phyloP scores from a whole-genome alignment of 2,113 vertebrate genomes.

The Indri indri region DNA sequence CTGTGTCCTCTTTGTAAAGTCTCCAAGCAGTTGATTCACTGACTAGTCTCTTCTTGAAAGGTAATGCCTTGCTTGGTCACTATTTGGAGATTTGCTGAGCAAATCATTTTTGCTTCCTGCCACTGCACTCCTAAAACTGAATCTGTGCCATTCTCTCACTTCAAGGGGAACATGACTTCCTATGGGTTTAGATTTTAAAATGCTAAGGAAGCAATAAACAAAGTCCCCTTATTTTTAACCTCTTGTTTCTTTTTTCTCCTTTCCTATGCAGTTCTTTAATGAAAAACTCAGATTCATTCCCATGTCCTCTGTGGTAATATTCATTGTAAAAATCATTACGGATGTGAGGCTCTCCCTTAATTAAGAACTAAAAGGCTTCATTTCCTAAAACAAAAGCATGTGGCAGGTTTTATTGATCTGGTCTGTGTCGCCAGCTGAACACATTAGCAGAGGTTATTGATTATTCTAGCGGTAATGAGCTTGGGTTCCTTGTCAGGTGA shows the following conservation, averaged over 20 bases:
- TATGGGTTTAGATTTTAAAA: not conserved
- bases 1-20: not conserved
- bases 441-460: constrained; percentile 87
- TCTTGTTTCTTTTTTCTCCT: not conserved
- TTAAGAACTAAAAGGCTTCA: constrained; percentile 89
- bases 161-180: not conserved
- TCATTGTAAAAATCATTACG: constrained; percentile 84
- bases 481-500: constrained; percentile 81
- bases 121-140: not conserved
- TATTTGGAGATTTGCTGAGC: not conserved
- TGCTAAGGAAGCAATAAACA: constrained; percentile 1
- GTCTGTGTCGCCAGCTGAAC: constrained; percentile 85
- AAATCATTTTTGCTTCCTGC: not conserved
- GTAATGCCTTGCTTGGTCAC: not conserved
- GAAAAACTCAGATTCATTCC: constrained; percentile 70
- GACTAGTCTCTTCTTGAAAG: not conserved
- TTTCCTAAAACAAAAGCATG: constrained; percentile 89
- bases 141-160: not conserved
- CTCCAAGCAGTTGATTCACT: not conserved
- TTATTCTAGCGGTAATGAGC: constrained; percentile 81
- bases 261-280: constrained; percentile 71
- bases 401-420: constrained; percentile 87
- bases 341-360: constrained; percentile 87
- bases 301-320: constrained; percentile 79
- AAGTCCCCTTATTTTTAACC: constrained; percentile 31